Evolutionary conservation across 2,113 vertebrate genomes (phyloP).

Genomic region (Casuarius casuarius): DNA sequence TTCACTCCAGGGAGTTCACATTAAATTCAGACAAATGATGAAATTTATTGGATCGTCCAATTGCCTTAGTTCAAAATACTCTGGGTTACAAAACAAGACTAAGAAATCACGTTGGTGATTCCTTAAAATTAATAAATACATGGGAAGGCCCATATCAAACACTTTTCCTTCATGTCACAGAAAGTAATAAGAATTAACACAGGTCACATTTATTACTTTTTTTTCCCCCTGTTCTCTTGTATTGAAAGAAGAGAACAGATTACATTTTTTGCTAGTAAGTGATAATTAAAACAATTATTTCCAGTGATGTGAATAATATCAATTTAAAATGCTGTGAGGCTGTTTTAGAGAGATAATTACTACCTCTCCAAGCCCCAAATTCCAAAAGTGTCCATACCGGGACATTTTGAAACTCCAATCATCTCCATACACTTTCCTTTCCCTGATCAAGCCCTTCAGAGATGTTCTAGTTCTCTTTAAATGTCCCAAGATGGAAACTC

Average conservation of each 20-base stretch:
- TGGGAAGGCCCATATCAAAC: neutral
- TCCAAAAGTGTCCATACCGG: neutral
- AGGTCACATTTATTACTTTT: neutral
- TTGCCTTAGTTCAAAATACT: neutral
- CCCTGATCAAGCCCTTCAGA: neutral
- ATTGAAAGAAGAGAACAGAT: neutral
- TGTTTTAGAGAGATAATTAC: neutral
- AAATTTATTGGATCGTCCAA: constrained; percentile 39
- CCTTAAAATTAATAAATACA: neutral
- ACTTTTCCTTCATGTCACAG: neutral
- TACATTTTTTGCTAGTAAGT: neutral
- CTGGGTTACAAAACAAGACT: neutral
- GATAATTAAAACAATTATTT: neutral
- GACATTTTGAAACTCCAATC: neutral
- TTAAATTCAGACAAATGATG: constrained; percentile 21
- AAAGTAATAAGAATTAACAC: neutral
- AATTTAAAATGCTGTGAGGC: neutral
- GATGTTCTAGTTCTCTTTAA: neutral
- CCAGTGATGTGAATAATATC: neutral
- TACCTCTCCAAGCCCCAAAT: neutral
- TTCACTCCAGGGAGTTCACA: neutral
- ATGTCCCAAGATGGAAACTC: neutral
- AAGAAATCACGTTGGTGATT: neutral
- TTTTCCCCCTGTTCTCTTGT: neutral
- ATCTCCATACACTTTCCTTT: neutral